Percentiles rank a stretch among this genome's conserved stretches.
These are phyloP conservation scores for Mus minutoides DNA, from an alignment of 2,797 vertebrate genomes.

Conservation along the genomic window DNA sequence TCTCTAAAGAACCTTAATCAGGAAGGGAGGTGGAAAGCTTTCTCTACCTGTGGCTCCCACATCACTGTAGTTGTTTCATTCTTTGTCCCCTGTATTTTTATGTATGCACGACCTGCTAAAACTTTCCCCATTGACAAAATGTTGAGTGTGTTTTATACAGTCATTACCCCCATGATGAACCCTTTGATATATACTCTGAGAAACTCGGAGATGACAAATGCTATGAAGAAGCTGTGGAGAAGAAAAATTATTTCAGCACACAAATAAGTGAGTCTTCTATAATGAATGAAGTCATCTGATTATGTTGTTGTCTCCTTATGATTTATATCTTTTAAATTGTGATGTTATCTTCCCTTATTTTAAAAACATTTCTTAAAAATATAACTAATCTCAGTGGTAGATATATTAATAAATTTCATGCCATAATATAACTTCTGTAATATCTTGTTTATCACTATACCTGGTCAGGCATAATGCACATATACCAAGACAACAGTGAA, in stretches of 20 bases:
- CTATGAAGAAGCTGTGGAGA: conserved; percentile 44
- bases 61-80: conserved; percentile 59
- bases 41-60: conserved; percentile 65
- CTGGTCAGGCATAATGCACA: background rate
- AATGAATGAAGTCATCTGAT: background rate
- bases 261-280: background rate
- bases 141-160: conserved; percentile 48
- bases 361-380: background rate
- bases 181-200: conserved; percentile 59
- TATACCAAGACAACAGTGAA: background rate
- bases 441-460: background rate
- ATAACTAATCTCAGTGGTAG: background rate
- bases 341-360: background rate
- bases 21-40: conserved; percentile 53
- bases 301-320: background rate
- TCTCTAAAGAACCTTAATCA: conserved; percentile 30
- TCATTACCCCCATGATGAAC: conserved; percentile 53
- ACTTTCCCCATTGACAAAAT: conserved; percentile 59
- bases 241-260: background rate
- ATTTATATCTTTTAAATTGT: background rate
- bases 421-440: background rate
- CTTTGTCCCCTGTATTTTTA: conserved; percentile 66
- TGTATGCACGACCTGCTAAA: conserved; percentile 46
- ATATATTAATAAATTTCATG: background rate
- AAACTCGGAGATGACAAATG: conserved; percentile 66